These are phyloP conservation scores for Montipora sp. DNA, from an alignment of 64 coral and sea anemone genomes.

Conservation along the genomic window DNA sequence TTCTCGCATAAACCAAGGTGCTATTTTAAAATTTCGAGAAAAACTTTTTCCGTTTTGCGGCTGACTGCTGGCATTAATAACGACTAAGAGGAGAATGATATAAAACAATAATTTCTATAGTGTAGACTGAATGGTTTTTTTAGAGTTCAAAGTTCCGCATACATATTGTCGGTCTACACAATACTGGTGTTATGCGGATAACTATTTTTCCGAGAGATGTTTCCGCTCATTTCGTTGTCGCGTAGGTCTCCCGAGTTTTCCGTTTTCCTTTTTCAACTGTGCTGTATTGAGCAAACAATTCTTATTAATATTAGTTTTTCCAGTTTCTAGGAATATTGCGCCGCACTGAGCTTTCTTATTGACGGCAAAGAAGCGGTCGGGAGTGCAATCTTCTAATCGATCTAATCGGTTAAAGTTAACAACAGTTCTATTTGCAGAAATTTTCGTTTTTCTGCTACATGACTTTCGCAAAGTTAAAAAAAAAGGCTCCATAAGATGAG, in stretches of 20 bases:
- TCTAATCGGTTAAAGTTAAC: neutral
- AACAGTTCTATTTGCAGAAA: neutral
- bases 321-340: neutral
- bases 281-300: neutral
- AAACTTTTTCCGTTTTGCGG: constrained; percentile 48
- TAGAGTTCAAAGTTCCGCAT: constrained; percentile 50
- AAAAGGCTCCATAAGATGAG: neutral
- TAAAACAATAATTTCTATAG: constrained; percentile 45
- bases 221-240: neutral
- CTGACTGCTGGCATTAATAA: constrained; percentile 21
- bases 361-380: too few relatives aligned
- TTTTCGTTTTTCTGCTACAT: neutral
- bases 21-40: constrained; percentile 2
- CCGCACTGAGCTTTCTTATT: too few relatives aligned
- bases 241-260: neutral
- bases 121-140: constrained; percentile 20
- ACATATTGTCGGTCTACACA: constrained; percentile 25
- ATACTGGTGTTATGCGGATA: neutral
- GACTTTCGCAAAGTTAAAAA: neutral
- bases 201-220: neutral
- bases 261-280: neutral
- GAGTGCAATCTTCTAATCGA: too few relatives aligned
- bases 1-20: neutral
- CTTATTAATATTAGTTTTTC: neutral
- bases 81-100: constrained; percentile 15